Conservation (phyloP, 2,888 invertebrate genomes). For the Criorhina ranunculi region DNA sequence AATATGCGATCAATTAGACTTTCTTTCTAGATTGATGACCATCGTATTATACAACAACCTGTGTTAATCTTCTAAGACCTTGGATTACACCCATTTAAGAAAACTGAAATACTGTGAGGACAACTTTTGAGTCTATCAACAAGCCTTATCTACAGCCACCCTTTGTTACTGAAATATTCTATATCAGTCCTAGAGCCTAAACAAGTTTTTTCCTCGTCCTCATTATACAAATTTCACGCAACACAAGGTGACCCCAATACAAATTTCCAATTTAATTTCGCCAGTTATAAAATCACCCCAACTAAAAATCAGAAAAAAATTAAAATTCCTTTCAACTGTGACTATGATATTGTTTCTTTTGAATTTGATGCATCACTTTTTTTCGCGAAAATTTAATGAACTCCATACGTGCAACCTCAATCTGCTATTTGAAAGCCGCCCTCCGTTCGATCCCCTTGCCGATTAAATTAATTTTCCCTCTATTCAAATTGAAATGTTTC, state of each 20-base stretch:
- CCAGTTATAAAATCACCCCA: conserved; percentile 20
- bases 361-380: conserved; percentile 63
- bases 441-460: not conserved
- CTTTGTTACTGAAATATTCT: too few relatives aligned
- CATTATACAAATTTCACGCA: not conserved
- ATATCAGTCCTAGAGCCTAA: too few relatives aligned
- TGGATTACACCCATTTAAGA: too few relatives aligned
- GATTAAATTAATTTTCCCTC: conserved; percentile 19
- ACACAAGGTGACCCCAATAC: conserved; percentile 29
- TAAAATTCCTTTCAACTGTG: conserved; percentile 19
- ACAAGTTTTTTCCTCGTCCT: too few relatives aligned
- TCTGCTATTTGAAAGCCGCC: conserved; percentile 33
- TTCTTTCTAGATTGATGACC: too few relatives aligned
- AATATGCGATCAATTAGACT: too few relatives aligned
- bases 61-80: too few relatives aligned
- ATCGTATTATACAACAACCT: too few relatives aligned
- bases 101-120: too few relatives aligned
- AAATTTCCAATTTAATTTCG: conserved; percentile 4
- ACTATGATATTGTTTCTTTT: conserved; percentile 48
- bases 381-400: conserved; percentile 57
- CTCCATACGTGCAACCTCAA: conserved; percentile 43
- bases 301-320: not conserved
- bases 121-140: too few relatives aligned
- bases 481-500: conserved; percentile 39
- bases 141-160: too few relatives aligned